phyloP scores from a whole-genome alignment of 2,797 vertebrate genomes.

The Gymnodraco acuticeps region DNA sequence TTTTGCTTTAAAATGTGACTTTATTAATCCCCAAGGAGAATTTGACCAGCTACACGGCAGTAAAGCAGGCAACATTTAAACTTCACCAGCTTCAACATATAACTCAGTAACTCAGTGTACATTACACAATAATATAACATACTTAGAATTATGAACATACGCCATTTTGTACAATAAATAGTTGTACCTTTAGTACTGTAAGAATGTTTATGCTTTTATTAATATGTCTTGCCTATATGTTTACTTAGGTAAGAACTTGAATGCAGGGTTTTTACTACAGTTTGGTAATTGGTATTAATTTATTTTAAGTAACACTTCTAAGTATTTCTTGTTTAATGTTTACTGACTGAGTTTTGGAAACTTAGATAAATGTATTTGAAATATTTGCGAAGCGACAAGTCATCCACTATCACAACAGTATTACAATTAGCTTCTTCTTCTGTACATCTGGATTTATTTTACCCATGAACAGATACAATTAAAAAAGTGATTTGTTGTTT shows the following conservation, averaged over 20 bases:
- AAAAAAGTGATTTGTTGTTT: background rate
- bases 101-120: too few relatives aligned
- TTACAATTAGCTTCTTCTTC: background rate
- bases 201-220: background rate
- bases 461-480: background rate
- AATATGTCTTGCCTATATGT: background rate
- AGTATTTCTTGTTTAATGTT: background rate
- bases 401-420: fast-evolving
- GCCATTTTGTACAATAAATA: background rate
- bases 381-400: background rate
- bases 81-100: too few relatives aligned
- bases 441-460: background rate
- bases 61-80: too few relatives aligned
- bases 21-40: too few relatives aligned
- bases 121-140: background rate
- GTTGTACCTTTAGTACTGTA: too few relatives aligned
- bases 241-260: background rate
- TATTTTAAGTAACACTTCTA: background rate
- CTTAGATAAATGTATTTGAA: background rate
- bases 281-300: background rate
- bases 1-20: too few relatives aligned
- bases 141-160: background rate
- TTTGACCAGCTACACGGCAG: too few relatives aligned
- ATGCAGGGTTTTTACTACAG: background rate
- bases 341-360: background rate